These are phyloP conservation scores for Entomobrya multifasciata DNA, from an alignment of 2,888 invertebrate genomes.

Conservation along the genomic window DNA sequence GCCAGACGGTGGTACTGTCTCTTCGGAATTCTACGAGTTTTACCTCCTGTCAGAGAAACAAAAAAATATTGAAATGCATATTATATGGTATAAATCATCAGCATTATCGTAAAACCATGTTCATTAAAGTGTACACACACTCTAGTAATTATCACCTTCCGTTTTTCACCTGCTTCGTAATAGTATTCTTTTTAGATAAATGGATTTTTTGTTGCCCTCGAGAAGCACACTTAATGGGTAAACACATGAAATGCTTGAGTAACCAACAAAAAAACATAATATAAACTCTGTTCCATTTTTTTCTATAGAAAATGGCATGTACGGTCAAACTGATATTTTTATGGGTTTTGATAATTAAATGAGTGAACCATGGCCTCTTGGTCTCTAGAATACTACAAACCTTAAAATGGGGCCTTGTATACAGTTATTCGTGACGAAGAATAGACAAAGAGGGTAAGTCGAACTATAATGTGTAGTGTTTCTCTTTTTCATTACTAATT, in stretches of 20 bases:
- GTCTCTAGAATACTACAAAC: no score
- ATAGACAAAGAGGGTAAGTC: no score
- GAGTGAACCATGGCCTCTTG: no score
- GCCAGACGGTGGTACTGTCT: conserved; percentile 83
- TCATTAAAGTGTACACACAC: conserved; percentile 50
- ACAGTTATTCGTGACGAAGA: no score
- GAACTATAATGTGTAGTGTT: no score
- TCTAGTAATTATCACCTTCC: conserved; percentile 70
- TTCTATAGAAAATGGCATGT: no score
- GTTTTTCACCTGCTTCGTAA: conserved; percentile 62
- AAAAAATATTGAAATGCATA: neutral
- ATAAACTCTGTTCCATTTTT: neutral
- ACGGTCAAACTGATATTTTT: no score
- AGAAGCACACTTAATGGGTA: neutral
- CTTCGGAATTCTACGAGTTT: conserved; percentile 83
- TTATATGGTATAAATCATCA: neutral
- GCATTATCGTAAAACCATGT: neutral
- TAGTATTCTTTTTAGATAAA: conserved; percentile 5
- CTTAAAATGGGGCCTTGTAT: no score
- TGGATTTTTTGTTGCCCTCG: conserved; percentile 9
- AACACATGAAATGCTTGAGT: neutral
- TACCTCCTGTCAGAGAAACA: conserved; percentile 80
- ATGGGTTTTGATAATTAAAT: no score
- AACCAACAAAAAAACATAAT: no score
- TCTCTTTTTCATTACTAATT: conserved; percentile 60